Conservation (phyloP, 2,797 vertebrate genomes). For the Peromyscus eremicus region DNA sequence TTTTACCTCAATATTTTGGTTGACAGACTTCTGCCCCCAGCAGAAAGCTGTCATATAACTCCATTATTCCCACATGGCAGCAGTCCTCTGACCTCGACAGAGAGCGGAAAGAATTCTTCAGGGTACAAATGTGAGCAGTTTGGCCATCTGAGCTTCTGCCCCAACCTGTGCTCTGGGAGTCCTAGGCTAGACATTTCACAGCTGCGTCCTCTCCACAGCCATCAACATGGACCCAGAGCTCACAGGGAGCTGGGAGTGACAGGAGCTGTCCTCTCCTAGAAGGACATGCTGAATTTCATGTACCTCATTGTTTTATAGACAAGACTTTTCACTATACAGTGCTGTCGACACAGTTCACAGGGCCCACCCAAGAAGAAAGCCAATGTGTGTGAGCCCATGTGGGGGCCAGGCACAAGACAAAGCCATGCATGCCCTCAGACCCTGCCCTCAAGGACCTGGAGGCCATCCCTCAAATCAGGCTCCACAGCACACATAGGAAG, state of each 20-base stretch:
- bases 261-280: not conserved
- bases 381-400: not conserved
- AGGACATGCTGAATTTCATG: fast-evolving
- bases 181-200: not conserved
- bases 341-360: not conserved
- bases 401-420: not conserved
- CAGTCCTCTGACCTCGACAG: conserved; percentile 84
- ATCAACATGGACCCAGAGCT: fast-evolving
- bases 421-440: too few relatives aligned
- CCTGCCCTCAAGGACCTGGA: not conserved
- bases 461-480: not conserved
- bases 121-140: conserved; percentile 84
- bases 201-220: not conserved
- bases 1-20: not conserved
- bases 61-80: conserved; percentile 82
- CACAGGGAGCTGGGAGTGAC: not conserved
- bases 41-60: conserved; percentile 45
- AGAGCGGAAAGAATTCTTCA: conserved; percentile 86
- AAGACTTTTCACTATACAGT: not conserved
- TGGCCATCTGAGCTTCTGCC: conserved; percentile 84
- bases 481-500: not conserved
- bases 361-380: not conserved
- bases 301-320: not conserved
- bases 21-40: not conserved
- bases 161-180: conserved; percentile 65